Evolutionary conservation across 2,888 invertebrate species (phyloP).

Genomic region (Cyrtodaria siliqua): DNA sequence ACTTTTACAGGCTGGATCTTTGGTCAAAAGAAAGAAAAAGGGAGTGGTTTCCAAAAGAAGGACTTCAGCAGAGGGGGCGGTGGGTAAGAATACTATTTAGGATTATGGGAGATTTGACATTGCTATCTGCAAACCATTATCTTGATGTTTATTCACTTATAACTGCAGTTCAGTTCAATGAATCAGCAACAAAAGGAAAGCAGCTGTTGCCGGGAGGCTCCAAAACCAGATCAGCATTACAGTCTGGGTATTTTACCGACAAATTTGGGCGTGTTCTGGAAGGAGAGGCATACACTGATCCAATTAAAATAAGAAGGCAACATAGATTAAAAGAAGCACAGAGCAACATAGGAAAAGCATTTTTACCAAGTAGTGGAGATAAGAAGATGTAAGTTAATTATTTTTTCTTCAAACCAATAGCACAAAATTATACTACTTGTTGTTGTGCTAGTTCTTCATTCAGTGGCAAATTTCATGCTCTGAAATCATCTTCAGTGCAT

Average conservation of each 20-base stretch:
- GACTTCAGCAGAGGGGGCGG: no score
- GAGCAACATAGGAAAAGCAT: conserved; percentile 85
- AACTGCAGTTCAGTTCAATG: conserved; percentile 82
- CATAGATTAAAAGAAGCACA: conserved; percentile 80
- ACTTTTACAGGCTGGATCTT: no score
- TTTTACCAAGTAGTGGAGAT: conserved; percentile 84
- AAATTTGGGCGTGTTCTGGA: conserved; percentile 84
- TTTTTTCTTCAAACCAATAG: neutral
- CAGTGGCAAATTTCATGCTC: no score
- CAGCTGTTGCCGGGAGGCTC: conserved; percentile 84
- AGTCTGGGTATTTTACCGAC: conserved; percentile 84
- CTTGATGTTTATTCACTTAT: no score
- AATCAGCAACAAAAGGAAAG: conserved; percentile 84
- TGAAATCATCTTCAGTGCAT: no score
- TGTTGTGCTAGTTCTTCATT: neutral
- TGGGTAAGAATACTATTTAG: no score
- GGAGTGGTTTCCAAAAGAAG: no score
- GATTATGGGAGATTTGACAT: no score
- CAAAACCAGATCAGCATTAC: conserved; percentile 82
- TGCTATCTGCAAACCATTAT: no score
- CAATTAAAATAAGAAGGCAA: conserved; percentile 82
- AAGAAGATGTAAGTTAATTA: conserved; percentile 81
- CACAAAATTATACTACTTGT: neutral
- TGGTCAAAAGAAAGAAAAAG: no score
- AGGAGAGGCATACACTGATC: conserved; percentile 85